Evolutionary conservation across 2,888 invertebrate species (phyloP), one percentile per base, ranked within the genome.

Genomic region (Fabriciana adippe): DNA sequence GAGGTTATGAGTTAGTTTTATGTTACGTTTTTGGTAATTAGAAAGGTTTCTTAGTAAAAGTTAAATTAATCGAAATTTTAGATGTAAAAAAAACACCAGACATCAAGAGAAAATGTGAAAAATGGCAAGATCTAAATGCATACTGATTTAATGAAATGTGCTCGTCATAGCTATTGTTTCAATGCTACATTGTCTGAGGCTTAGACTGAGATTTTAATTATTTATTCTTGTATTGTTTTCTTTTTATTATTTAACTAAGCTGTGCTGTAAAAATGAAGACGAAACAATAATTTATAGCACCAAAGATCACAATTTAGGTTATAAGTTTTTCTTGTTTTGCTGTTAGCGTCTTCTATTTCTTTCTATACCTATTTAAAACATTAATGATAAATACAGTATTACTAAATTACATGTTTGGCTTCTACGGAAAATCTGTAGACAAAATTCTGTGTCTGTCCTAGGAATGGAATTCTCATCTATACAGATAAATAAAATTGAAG

Each of bases 121-220:
- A 60, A 21, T 31, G 56, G 60, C 55, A 54, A 67, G 15, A 57
- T 45, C 50, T 53, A 21, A n/a, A 41, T 11, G 50, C 16, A 55
- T 48, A 53, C 35, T 55, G 51, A 35, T 65, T 35, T 56, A 68
- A 68, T 57, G 65, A 68, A 56, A 62, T 65, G 35, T 55, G 59
- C 55, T 55, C 55, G 50, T 45, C 61, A 53, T 35, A 53, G 47
- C 64, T 15, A 56, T 65, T 65, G 64, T 65, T 31, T 21, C 51
- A 18, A n/a, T 15, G 41, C 48, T n/a, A 16, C 48, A 26, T 31
- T 59, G 54, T 57, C 26, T 45, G 16, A 16, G 41, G 41, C 53
- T 59, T 54, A 48, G 59, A 59, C 31, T 31, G 57, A n/a, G 50
- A n/a, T 65, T 65, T 65, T 65, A 65, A 65, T 65, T 54, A 65